Base-by-base conservation (phyloP, 2,888 invertebrate species). In the Cacoxenus indagator region DNA sequence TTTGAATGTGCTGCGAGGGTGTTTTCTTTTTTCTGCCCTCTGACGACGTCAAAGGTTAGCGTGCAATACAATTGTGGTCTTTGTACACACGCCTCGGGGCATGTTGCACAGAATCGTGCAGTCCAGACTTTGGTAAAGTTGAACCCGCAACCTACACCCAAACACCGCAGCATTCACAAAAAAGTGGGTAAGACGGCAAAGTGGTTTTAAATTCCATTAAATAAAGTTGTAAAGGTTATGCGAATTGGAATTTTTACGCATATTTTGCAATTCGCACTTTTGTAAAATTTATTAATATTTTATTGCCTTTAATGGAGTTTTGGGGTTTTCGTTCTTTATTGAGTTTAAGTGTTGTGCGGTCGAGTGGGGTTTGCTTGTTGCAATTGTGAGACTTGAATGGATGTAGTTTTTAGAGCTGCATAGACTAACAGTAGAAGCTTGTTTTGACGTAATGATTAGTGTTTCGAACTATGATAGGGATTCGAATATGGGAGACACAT, bases 141-240 rank as follows among this genome's bases (percentile, higher is more conserved):
- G 37, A 37, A 37, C 37, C 37, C 37, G 37, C 37, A 37, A 37
- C 2, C 37, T 14, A 8, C 9, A 11, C 37, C 11, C n/a, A 17
- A 14, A 22, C 31, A 37, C 43, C 67, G n/a, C n/a, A n/a, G n/a
- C n/a, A n/a, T n/a, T n/a, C 67, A 57, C 68, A 64, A 65, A 45
- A n/a, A 57, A 14, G 17, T 17, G 29, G 61, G 17, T 24, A 19
- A 26, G 61, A 4, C 22, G n/a, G 24, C 68, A 75, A 84, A 81
- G 81, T 84, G 81, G 84, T 81, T 81, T 81, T 84, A 87, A 85
- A 87, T 85, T 86, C 86, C 86, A 86, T 85, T 86, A 86, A 86
- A 84, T 85, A 82, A 77, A 82, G 80, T 85, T 86, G 83, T 82
- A 73, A 75, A 73, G 78, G 77, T 77, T 75, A 68, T 65, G 43